Percentiles rank a stretch among this genome's conserved stretches.
Conservation (phyloP, 2,113 vertebrate genomes). For the Ornithorhynchus anatinus region DNA sequence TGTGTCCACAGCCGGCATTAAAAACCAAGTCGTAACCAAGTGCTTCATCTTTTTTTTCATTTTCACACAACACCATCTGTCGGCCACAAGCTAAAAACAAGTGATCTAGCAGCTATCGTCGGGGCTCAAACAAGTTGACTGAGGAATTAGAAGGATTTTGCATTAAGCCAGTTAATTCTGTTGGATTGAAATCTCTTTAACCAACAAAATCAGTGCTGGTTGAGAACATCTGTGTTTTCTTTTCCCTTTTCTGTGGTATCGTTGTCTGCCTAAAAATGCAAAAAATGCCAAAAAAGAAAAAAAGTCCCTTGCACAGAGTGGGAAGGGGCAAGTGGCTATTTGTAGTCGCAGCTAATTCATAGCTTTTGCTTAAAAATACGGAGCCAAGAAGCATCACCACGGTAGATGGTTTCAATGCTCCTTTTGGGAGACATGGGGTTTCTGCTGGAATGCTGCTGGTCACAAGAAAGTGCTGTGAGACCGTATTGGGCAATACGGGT, state of each 20-base stretch:
- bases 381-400: too few species aligned
- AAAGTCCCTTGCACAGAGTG: too few species aligned
- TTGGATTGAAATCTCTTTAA: not conserved
- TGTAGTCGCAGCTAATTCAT: too few species aligned
- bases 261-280: not conserved
- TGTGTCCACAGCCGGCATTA: slow-evolving; percentile 26
- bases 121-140: slow-evolving; percentile 2
- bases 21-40: not conserved
- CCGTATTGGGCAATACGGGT: too few species aligned
- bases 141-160: slow-evolving; percentile 38
- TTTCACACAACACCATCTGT: not conserved
- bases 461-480: too few species aligned
- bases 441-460: too few species aligned
- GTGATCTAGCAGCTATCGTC: not conserved
- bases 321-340: too few species aligned
- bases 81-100: not conserved
- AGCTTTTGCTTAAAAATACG: too few species aligned
- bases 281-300: too few species aligned
- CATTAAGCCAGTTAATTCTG: slow-evolving; percentile 20
- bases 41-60: not conserved
- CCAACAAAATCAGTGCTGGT: not conserved
- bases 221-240: not conserved
- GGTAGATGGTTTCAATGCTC: too few species aligned
- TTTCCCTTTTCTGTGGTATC: not conserved
- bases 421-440: too few species aligned